These are phyloP conservation scores for Campoletis sonorensis DNA, from an alignment of 1,140 invertebrate genomes.

Conservation along the genomic window DNA sequence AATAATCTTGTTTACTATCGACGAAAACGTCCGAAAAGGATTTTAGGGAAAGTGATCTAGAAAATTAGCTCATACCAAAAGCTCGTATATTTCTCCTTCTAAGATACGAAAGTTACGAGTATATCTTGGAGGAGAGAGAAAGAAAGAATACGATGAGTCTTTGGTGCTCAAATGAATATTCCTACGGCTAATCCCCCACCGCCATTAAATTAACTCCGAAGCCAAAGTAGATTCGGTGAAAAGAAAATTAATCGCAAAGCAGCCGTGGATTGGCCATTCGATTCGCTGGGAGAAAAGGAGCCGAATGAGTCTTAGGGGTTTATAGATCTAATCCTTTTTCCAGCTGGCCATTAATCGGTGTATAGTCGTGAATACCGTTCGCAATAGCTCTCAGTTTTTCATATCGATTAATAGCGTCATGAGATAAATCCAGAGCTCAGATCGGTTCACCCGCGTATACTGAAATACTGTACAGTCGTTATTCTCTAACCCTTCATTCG, in stretches of 20 bases:
- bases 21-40: constrained; percentile 20
- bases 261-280: not conserved
- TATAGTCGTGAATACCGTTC: not conserved
- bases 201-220: constrained; percentile 48
- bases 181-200: constrained; percentile 42
- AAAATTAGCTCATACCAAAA: constrained; percentile 5
- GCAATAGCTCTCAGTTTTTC: constrained; percentile 17
- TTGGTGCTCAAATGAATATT: constrained; percentile 46
- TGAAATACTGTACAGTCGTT: not conserved
- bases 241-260: constrained; percentile 36
- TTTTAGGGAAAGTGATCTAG: constrained; percentile 25
- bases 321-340: constrained; percentile 19
- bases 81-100: not conserved
- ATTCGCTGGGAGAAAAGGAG: not conserved
- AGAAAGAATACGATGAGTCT: not conserved
- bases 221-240: constrained; percentile 40
- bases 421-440: constrained; percentile 3
- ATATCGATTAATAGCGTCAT: constrained; percentile 15
- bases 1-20: constrained; percentile 21
- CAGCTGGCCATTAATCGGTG: constrained; percentile 22
- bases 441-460: not conserved
- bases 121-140: not conserved
- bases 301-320: not conserved
- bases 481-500: too few relatives aligned
- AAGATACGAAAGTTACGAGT: not conserved